Conservation (phyloP, 53 echinoderm and acorn worm species). For the Paracentrotus lividus region DNA sequence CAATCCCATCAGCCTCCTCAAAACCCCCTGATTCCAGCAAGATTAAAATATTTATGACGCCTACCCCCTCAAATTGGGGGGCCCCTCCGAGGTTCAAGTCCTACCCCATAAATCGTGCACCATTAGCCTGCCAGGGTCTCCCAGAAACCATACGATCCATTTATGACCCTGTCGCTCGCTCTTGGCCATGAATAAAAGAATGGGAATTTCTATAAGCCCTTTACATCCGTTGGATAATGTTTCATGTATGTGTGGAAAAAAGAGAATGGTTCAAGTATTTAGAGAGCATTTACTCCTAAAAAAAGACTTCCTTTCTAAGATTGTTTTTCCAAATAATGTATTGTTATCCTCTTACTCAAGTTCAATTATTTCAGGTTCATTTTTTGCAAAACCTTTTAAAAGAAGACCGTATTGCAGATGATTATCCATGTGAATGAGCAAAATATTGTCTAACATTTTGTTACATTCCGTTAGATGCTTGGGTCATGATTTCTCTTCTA, state of each 20-base stretch:
- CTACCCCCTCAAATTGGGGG: slow-evolving; percentile 7
- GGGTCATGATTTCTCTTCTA: no score
- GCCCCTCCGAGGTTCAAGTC: slow-evolving; percentile 59
- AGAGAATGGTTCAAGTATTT: not conserved
- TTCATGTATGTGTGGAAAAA: slow-evolving; percentile 17
- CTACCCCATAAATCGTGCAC: slow-evolving; percentile 60
- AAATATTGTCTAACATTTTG: no score
- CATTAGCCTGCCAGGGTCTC: slow-evolving; percentile 42
- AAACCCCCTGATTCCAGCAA: slow-evolving; percentile 47
- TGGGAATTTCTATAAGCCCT: slow-evolving; percentile 29
- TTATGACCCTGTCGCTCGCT: slow-evolving; percentile 36
- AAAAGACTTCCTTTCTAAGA: not conserved
- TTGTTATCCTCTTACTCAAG: not conserved
- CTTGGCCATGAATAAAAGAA: slow-evolving; percentile 50
- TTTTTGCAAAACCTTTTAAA: no score
- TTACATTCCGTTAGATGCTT: no score
- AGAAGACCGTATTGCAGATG: no score
- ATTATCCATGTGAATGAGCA: no score
- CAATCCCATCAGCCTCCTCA: slow-evolving; percentile 6
- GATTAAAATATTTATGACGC: slow-evolving; percentile 58
- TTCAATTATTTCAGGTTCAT: no score
- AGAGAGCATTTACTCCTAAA: not conserved
- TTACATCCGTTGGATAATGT: slow-evolving; percentile 39
- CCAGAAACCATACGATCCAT: not conserved
- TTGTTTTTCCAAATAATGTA: not conserved